Evolutionary conservation across 2,797 vertebrate genomes (phyloP).

Genomic region (Micrastur ruficollis): DNA sequence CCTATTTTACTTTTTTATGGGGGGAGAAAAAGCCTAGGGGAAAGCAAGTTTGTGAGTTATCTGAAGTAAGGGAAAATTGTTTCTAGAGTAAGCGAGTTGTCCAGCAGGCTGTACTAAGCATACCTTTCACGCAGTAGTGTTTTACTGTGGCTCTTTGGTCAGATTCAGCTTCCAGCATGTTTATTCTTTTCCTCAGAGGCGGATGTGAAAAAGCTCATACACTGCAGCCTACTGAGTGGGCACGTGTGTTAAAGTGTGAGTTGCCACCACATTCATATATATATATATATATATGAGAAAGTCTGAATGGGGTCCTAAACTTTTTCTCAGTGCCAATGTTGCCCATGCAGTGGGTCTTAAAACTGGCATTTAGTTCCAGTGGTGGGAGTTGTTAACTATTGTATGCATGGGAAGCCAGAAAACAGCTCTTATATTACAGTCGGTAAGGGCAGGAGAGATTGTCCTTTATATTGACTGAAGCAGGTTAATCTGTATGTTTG

Average conservation of each 20-base stretch:
- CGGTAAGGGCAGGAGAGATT: not conserved
- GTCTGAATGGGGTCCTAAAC: not conserved
- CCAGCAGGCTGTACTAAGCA: not conserved
- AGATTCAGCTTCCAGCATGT: not conserved
- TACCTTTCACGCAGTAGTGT: not conserved
- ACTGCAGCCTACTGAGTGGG: not conserved
- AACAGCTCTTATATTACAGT: not conserved
- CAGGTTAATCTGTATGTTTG: not conserved
- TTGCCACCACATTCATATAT: rapidly evolving
- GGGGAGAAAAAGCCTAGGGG: not conserved
- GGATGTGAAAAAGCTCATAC: not conserved
- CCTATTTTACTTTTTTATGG: not conserved
- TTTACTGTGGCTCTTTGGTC: not conserved
- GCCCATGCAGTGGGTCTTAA: not conserved
- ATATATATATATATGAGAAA: not conserved
- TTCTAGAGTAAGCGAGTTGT: not conserved
- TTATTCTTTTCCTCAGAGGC: not conserved
- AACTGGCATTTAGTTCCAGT: not conserved
- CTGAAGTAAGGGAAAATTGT: not conserved
- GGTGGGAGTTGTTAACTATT: not conserved
- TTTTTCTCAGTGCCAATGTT: not conserved
- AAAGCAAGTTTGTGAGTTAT: not conserved
- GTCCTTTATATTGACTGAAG: not conserved
- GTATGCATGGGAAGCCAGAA: not conserved
- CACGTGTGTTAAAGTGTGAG: not conserved